These are phyloP conservation scores for Tipula unca DNA, from an alignment of 2,888 invertebrate genomes.

Conservation along the genomic window DNA sequence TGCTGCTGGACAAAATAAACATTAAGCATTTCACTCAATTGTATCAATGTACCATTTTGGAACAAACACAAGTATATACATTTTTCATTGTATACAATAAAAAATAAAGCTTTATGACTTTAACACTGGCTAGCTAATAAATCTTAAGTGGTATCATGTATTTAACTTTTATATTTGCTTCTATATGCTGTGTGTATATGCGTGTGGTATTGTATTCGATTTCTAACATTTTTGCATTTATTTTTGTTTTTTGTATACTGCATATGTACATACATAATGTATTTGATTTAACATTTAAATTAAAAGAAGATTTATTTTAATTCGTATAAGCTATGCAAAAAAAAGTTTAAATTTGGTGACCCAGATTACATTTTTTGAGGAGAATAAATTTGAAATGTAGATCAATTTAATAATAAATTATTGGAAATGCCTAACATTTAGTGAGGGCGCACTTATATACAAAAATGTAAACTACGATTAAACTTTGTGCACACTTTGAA, in stretches of 20 bases:
- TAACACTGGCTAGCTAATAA: not conserved
- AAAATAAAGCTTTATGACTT: not conserved
- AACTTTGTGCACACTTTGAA: too few species aligned
- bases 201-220: not conserved
- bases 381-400: not conserved
- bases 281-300: too few species aligned
- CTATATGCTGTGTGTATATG: not conserved
- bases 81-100: too few species aligned
- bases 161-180: not conserved
- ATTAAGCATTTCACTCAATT: not conserved
- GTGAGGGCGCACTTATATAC: too few species aligned
- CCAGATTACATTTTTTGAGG: not conserved
- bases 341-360: not conserved
- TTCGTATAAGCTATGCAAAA: too few species aligned
- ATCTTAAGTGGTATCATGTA: not conserved
- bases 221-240: not conserved
- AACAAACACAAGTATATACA: not conserved
- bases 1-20: too few species aligned
- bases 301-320: too few species aligned
- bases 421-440: too few species aligned
- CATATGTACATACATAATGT: too few species aligned
- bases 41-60: not conserved
- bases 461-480: too few species aligned
- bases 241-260: not conserved
- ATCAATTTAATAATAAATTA: not conserved